Evolutionary conservation across 2,888 invertebrate genomes (phyloP).

Genomic region (Drosophila demipolita): DNA sequence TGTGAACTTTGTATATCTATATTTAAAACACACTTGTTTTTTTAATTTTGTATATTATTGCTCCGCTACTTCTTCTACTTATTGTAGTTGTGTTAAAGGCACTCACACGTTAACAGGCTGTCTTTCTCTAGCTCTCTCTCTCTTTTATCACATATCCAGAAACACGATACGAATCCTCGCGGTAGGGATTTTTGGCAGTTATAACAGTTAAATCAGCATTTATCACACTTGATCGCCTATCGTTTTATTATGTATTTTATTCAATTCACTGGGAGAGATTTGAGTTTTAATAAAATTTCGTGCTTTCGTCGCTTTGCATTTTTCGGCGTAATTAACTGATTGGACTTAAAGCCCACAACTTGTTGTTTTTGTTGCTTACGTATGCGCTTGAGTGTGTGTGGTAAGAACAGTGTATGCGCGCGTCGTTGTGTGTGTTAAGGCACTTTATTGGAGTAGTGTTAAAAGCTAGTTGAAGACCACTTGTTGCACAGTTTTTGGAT

Average conservation of each 20-base stretch:
- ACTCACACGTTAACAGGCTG: conserved; percentile 18
- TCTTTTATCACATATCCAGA: conserved; percentile 30
- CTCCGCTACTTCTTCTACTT: neutral
- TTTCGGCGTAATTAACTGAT: conserved; percentile 53
- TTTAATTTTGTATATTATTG: neutral
- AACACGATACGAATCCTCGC: conserved; percentile 83
- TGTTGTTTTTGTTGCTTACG: conserved; percentile 65
- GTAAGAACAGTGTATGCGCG: conserved; percentile 45
- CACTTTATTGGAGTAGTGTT: conserved; percentile 51
- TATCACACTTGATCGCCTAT: conserved; percentile 13
- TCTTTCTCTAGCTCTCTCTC: conserved; percentile 11
- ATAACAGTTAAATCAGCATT: conserved; percentile 22
- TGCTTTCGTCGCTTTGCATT: conserved; percentile 31
- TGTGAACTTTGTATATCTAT: conserved; percentile 1
- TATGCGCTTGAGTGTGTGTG: conserved; percentile 35
- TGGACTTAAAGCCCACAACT: conserved; percentile 45
- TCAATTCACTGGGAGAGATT: conserved; percentile 20
- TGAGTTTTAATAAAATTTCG: conserved; percentile 38
- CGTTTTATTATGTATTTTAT: conserved; percentile 1
- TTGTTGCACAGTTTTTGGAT: conserved; percentile 62
- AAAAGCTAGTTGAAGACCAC: conserved; percentile 59
- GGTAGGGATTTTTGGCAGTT: conserved; percentile 67
- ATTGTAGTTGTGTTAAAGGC: conserved; percentile 28
- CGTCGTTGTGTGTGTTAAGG: conserved; percentile 48
- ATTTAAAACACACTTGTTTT: conserved; percentile 1